These are phyloP conservation scores for Gryllus longicercus DNA, from an alignment of 2,888 invertebrate species.

Conservation along the genomic window DNA sequence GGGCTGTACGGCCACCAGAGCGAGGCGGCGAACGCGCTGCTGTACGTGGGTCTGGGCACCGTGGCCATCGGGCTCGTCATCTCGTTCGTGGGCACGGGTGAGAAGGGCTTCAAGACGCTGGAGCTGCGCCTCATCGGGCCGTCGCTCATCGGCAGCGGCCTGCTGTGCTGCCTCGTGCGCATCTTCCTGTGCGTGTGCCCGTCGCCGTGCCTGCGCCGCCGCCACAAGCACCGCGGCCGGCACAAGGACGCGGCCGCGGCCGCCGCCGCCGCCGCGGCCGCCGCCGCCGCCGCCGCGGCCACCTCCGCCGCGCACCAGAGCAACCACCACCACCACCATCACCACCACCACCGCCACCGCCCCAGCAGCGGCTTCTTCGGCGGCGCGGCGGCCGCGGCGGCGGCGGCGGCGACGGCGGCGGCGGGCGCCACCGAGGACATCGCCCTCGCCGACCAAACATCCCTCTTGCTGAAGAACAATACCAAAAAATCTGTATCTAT, in stretches of 20 bases:
- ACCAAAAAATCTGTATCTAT: constrained; percentile 26
- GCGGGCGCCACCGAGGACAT: constrained; percentile 28
- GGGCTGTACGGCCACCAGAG: constrained; percentile 56
- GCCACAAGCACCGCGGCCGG: constrained; percentile 30
- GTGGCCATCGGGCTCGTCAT: constrained; percentile 81
- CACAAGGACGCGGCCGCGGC: constrained; percentile 32
- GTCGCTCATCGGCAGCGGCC: constrained; percentile 72
- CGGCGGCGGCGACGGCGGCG: neutral
- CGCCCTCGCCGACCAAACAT: constrained; percentile 29
- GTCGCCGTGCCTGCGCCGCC: constrained; percentile 65
- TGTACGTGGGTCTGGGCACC: constrained; percentile 80
- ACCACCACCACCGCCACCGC: neutral
- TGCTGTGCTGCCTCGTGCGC: constrained; percentile 77
- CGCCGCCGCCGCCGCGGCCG: constrained; percentile 34
- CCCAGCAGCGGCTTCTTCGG: constrained; percentile 22
- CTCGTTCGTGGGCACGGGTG: constrained; percentile 86
- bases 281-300: constrained; percentile 42
- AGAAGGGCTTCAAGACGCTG: constrained; percentile 81
- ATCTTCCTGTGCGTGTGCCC: constrained; percentile 81
- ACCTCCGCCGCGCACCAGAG: constrained; percentile 32
- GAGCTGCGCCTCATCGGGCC: constrained; percentile 84
- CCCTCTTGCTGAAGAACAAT: neutral
- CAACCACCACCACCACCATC: constrained; percentile 11
- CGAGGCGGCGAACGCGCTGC: constrained; percentile 71
- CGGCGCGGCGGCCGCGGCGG: neutral